Base-by-base conservation (phyloP, 1,140 invertebrate species). In the Anoplolepis gracilipes region DNA sequence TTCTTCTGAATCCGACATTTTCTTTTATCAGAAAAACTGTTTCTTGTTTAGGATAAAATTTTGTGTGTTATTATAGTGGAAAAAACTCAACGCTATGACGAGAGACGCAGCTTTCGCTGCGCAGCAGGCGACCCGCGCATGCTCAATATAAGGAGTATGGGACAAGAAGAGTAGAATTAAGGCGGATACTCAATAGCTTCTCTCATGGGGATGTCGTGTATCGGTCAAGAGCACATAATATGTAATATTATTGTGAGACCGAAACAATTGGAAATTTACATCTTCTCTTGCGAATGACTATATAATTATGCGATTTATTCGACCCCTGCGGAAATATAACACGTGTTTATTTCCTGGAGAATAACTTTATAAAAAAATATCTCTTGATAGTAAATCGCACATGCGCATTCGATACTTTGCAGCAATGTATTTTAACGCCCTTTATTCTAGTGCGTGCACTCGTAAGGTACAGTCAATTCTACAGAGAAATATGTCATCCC, bases 1-100 rank as follows among this genome's bases (percentile, higher is more conserved):
- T 57, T 57, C 53, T n/a, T 57, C 53, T n/a, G 53, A 57, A 57
- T n/a, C 53, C n/a, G 53, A 57, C 53, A 57, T 57, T 57, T 8
- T 57, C 6, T 25, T 7, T 57, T 57, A n/a, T 19, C 22, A 22
- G 22, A 55, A 7, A 42, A 19, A 10, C n/a, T n/a, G n/a, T n/a
- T n/a, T n/a, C n/a, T 53, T n/a, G 49, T 53, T n/a, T 5, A 16
- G n/a, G 1, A 53, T 19, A 16, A 5, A 53, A 49, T 16, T 19
- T 53, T 53, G 16, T 16, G 49, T 53, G 49, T 53, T 53, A 53
- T 5, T 53, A 53, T 53, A 16, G 16, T 16, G 1, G 16, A 53
- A 53, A n/a, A 53, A 53, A 53, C 49, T 53, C 49, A 53, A 53
- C 49, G 49, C 49, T 53, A 53, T 53, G 49, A 53, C 49, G 19